Base-by-base conservation (phyloP, 2,797 vertebrate species). In the Sciurus carolinensis region DNA sequence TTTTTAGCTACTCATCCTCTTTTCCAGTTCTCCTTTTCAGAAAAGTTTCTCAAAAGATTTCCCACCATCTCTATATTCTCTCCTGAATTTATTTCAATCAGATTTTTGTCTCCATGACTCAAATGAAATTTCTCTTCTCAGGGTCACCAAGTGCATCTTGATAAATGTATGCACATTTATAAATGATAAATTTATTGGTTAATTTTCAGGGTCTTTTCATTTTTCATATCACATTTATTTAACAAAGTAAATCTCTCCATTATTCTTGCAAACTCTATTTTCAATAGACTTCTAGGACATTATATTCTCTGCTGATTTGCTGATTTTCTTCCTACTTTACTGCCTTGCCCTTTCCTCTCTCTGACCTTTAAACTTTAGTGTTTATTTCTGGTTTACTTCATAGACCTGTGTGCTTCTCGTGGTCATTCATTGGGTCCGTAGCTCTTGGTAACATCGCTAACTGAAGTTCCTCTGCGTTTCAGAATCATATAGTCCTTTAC, bases 41-140 rank as follows among this genome's bases (percentile, higher is more conserved):
- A 81, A 76, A n/a, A 54, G 3, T 28, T 44, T 93, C 66, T 96
- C 87, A 72, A 52, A 94, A 87, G 22, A 82, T 15, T 28, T 87
- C 26, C 54, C 24, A 39, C 3, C 13, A 92, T 24, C 6, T 95
- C 33, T 87, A 13, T 47, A 73, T 92, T 54, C 39, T 91, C 26
- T 94, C 26, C 52, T 81, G 10, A 93, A 92, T 13, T 54, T 28
- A 64, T 36, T 91, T 26, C 15, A 75, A 7, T 50, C 24, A 52
- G 10, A n/a, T 20, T 64, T 86, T 42, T 64, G 33, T 71, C 86
- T 30, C 5, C 13, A 76, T 24, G 17, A 72, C 18, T 81, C n/a
- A 50, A 50, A 0, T 84, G 13, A 84, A 95, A 87, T 66, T 82
- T 62, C 50, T 95, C 50, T 71, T 86, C 2, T 80, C 1, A 26